Evolutionary conservation across 1,140 invertebrate genomes (phyloP).

Genomic region (Frieseomelitta varia): DNA sequence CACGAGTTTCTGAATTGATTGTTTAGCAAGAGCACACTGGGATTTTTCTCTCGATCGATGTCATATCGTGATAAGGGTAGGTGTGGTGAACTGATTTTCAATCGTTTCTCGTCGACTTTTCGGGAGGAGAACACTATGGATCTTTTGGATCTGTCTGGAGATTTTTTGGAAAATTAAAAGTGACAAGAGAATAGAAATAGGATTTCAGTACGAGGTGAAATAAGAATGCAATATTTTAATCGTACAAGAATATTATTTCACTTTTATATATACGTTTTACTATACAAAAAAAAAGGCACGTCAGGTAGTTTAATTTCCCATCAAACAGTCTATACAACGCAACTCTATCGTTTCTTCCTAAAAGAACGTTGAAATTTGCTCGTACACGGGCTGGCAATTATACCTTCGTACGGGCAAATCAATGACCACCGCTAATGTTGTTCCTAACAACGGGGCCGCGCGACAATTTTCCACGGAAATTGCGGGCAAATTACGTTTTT

Average conservation of each 20-base stretch:
- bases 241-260: neutral
- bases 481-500: conserved; percentile 18
- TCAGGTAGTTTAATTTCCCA: neutral
- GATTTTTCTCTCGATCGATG: neutral
- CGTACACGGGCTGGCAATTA: neutral
- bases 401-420: neutral
- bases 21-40: neutral
- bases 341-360: no score
- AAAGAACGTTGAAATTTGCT: neutral
- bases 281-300: no score
- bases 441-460: neutral
- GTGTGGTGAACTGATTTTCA: no score
- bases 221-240: no score
- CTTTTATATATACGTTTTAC: no score
- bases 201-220: no score
- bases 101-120: neutral
- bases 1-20: neutral
- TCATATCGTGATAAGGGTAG: no score
- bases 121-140: neutral
- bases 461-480: conserved; percentile 35
- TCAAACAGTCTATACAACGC: no score
- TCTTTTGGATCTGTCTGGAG: neutral
- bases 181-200: neutral
- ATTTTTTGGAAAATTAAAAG: fast-evolving
- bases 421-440: neutral